phyloP scores from a whole-genome alignment of 2,888 invertebrate species.

The Punctoribates punctum region DNA sequence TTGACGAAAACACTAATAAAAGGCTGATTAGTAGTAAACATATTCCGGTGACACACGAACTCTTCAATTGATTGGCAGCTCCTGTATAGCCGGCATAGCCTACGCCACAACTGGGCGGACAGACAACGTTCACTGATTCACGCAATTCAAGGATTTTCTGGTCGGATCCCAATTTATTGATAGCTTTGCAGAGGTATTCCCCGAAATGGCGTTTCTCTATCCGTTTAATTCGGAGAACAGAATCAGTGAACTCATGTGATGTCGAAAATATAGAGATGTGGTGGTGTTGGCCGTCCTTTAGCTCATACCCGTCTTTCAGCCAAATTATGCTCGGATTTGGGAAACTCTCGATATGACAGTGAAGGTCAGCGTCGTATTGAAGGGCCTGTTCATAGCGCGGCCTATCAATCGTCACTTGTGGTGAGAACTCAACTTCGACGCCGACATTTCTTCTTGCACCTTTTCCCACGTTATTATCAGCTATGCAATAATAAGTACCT shows the following conservation, averaged over 20 bases:
- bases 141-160: conserved; percentile 75
- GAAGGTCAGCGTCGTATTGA: conserved; percentile 88
- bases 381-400: conserved; percentile 76
- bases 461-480: conserved; percentile 54
- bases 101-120: conserved; percentile 77
- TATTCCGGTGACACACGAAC: background rate
- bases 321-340: conserved; percentile 87
- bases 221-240: conserved; percentile 78
- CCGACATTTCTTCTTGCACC: conserved; percentile 75
- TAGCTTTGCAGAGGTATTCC: conserved; percentile 75
- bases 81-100: conserved; percentile 27
- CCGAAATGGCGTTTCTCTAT: conserved; percentile 86
- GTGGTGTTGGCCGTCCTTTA: conserved; percentile 80
- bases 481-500: conserved; percentile 89
- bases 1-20: conserved; percentile 3
- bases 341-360: conserved; percentile 90
- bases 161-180: conserved; percentile 76
- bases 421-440: conserved; percentile 62
- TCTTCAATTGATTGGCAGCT: background rate
- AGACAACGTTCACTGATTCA: conserved; percentile 83
- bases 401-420: conserved; percentile 40
- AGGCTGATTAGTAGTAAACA: conserved; percentile 28
- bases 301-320: conserved; percentile 72
- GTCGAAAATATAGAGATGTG: conserved; percentile 82
- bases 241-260: conserved; percentile 84